phyloP scores from a whole-genome alignment of 2,888 invertebrate species.

The Cancer borealis region DNA sequence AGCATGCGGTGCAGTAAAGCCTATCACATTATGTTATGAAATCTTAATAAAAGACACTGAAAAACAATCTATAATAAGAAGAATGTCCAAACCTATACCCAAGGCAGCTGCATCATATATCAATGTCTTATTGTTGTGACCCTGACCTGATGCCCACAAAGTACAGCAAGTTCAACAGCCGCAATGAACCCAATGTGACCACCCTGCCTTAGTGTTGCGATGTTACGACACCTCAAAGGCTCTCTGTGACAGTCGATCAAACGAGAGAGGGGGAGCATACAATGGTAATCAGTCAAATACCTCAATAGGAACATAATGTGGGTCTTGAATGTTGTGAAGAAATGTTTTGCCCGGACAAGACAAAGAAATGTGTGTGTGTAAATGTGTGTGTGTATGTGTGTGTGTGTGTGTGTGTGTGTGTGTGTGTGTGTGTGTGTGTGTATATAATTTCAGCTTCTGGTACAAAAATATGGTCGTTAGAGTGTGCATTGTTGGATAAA shows the following conservation, averaged over 20 bases:
- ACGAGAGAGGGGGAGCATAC: not conserved
- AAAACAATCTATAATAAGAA: not conserved
- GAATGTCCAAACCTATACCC: not conserved
- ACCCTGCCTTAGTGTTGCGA: not conserved
- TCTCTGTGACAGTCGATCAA: not conserved
- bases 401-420: constrained; percentile 22
- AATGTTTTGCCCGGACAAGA: not conserved
- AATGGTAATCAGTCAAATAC: not conserved
- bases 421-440: not conserved
- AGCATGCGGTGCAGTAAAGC: no score
- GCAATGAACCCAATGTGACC: not conserved
- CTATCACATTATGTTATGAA: no score
- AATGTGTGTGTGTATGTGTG: not conserved
- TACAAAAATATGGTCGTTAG: no score
- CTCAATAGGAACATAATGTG: not conserved
- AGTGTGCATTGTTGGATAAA: not conserved
- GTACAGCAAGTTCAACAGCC: not conserved
- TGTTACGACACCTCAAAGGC: not conserved
- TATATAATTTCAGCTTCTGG: no score
- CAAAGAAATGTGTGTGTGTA: not conserved
- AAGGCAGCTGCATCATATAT: not conserved
- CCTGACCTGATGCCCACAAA: not conserved
- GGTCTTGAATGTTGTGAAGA: not conserved
- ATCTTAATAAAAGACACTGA: no score
- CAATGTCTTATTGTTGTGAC: not conserved